Evolutionary conservation across 1,140 invertebrate species (phyloP).

Genomic region (Manduca sexta): DNA sequence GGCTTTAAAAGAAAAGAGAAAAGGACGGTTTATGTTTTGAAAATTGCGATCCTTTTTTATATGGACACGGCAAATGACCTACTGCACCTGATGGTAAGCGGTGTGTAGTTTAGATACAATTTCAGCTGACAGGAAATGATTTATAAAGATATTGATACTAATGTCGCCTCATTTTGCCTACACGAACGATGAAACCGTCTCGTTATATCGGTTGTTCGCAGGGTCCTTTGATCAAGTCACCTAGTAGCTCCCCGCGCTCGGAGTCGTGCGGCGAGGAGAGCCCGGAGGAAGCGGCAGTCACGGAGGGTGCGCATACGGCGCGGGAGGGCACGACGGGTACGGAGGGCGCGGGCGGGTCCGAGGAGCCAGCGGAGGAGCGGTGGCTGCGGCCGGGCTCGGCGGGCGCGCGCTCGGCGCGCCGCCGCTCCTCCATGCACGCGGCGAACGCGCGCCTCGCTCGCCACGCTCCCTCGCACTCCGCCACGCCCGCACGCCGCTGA

Average conservation of each 20-base stretch:
- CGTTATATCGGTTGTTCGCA: not conserved
- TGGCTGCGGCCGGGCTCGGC: slow-evolving; percentile 10
- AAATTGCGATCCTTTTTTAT: too few species aligned
- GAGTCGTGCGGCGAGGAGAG: not conserved
- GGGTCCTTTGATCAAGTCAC: slow-evolving; percentile 10
- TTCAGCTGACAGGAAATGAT: too few species aligned
- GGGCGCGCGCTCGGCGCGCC: slow-evolving; percentile 27
- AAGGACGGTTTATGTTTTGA: too few species aligned
- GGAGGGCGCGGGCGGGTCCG: not conserved
- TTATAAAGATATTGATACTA: too few species aligned
- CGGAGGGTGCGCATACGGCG: not conserved
- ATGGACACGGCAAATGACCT: too few species aligned
- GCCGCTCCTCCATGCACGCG: slow-evolving; percentile 54
- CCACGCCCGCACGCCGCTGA: slow-evolving; percentile 6
- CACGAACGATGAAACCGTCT: too few species aligned
- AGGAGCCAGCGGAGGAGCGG: slow-evolving; percentile 1
- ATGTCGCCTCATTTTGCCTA: too few species aligned
- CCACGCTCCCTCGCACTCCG: slow-evolving; percentile 21
- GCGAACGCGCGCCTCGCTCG: slow-evolving; percentile 48
- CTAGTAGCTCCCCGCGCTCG: not conserved
- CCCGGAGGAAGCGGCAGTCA: not conserved
- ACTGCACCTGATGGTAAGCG: too few species aligned
- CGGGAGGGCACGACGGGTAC: not conserved
- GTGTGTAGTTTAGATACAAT: too few species aligned
- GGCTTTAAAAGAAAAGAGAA: too few species aligned